Evolutionary conservation across 1,140 invertebrate genomes (phyloP), one percentile per base, ranked within the genome.

Genomic region (Drosophila ironensis): DNA sequence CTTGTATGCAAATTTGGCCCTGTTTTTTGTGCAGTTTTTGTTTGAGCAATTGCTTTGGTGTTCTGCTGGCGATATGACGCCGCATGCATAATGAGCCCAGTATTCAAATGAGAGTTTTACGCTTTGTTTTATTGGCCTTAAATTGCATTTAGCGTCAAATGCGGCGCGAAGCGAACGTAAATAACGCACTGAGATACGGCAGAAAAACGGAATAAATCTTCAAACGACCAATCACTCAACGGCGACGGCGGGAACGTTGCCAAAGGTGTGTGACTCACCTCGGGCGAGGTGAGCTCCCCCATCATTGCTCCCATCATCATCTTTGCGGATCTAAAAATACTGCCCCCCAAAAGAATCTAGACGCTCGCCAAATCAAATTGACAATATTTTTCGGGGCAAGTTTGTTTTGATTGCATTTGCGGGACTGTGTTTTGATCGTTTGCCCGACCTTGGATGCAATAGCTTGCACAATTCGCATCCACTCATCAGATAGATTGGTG

Each of bases 101-200:
- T 80, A 86, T 86, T 86, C 76, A 86, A 86, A 86, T 82, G 57
- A 48, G 66, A 41, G 52, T 66, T 77, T 77, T 73, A 48, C 59
- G 73, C 63, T 66, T 82, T 84, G 73, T 86, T 86, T 86, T 86
- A 86, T 86, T 86, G 80, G 74, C 66, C 73, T 84, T 77, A 84
- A 84, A 82, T 82, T 82, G 78, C 73, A 82, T 84, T 82, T 82
- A 82, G 78, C 81, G 78, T 84, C 78, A 82, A 82, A 82, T 84
- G 73, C 74, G 61, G 60, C 63, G 61, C 78, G 25, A 68, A 38
- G 71, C 59, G 54, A 80, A 80, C 61, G 56, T 71, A 53, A 45
- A 57, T 81, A 81, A 72, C 52, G 45, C 59, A n/a, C 41, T 57
- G 47, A 54, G 63, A 42, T 61, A 61, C 45, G 63, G 46, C 40